These are phyloP conservation scores for Imbricaverruca yamaguchii DNA, from an alignment of 2,888 invertebrate genomes.

Conservation along the genomic window DNA sequence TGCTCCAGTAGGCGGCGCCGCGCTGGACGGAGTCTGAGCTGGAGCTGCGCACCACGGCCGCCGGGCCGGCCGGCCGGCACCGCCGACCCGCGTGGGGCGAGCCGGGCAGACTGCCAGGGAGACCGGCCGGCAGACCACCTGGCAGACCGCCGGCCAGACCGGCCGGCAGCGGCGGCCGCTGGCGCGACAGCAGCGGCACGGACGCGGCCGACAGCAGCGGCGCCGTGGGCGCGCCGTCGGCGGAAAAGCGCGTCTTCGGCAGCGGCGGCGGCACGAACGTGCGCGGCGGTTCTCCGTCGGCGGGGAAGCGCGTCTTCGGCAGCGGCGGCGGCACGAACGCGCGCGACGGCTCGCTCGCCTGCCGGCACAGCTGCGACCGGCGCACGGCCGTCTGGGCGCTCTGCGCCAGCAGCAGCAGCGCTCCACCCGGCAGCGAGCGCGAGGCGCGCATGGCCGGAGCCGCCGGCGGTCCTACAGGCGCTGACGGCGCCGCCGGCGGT, in stretches of 20 bases:
- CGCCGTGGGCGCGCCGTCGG: not conserved
- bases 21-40: not conserved
- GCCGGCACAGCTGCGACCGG: not conserved
- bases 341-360: not conserved
- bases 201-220: not conserved
- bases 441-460: not conserved
- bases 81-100: not conserved
- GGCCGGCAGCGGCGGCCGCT: not conserved
- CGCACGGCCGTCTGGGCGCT: not conserved
- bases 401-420: not conserved
- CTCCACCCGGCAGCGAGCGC: not conserved
- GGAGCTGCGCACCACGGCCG: not conserved
- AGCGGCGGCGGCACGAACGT: not conserved
- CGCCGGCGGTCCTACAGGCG: not conserved
- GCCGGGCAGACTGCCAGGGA: not conserved
- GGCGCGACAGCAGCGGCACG: not conserved
- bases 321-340: conserved; percentile 1
- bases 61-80: not conserved
- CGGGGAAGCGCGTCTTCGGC: conserved; percentile 9
- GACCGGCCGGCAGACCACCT: not conserved
- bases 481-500: not conserved
- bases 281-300: not conserved
- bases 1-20: not conserved
- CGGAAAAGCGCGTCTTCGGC: not conserved
- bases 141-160: not conserved